Conservation (phyloP, 2,888 invertebrate species). For the Oithona nana region DNA sequence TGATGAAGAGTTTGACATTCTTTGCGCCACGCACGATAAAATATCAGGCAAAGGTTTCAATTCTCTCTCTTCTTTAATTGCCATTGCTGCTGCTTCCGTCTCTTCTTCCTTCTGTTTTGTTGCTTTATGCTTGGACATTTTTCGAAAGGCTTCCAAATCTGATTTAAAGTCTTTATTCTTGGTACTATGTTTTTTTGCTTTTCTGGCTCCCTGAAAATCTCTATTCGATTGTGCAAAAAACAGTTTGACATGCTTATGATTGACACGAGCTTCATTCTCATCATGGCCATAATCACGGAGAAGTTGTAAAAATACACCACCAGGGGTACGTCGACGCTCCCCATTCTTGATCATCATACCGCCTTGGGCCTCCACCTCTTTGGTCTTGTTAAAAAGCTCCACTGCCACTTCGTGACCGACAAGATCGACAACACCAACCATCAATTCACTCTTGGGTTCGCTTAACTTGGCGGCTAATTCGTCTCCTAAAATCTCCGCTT, state of each 20-base stretch:
- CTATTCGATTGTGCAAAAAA: not conserved
- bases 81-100: not conserved
- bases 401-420: conserved; percentile 53
- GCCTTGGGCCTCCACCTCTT: conserved; percentile 56
- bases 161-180: not conserved
- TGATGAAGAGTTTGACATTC: not conserved
- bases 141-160: not conserved
- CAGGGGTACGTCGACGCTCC: conserved; percentile 58
- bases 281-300: conserved; percentile 26
- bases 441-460: conserved; percentile 51
- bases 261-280: not conserved
- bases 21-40: not conserved
- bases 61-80: not conserved
- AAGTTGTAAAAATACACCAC: conserved; percentile 65
- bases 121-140: not conserved
- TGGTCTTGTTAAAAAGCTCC: conserved; percentile 55
- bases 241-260: not conserved
- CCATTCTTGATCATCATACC: conserved; percentile 71
- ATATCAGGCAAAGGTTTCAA: conserved; percentile 7
- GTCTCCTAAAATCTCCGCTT: conserved; percentile 33
- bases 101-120: not conserved
- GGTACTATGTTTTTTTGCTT: not conserved
- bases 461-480: conserved; percentile 52
- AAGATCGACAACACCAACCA: conserved; percentile 43
- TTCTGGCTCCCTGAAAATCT: not conserved